Evolutionary conservation across 1,140 invertebrate species (phyloP).

Genomic region (Trissolcus basalis): DNA sequence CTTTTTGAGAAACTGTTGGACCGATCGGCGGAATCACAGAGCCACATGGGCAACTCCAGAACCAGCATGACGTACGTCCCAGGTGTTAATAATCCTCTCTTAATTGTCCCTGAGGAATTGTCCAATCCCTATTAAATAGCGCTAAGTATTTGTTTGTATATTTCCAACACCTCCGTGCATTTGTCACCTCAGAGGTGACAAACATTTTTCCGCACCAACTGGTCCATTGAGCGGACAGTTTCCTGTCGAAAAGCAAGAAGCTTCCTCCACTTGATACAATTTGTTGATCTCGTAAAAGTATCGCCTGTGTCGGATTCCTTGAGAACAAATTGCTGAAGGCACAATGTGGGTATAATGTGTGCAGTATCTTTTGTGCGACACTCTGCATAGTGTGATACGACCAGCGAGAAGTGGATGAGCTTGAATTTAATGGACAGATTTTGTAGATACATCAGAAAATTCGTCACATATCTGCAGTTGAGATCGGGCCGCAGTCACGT

Average conservation of each 20-base stretch:
- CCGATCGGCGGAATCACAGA: conserved; percentile 40
- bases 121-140: conserved; percentile 72
- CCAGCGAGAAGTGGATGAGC: conserved; percentile 55
- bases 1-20: conserved; percentile 40
- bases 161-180: conserved; percentile 63
- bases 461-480: conserved; percentile 64
- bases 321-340: no score
- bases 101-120: conserved; percentile 66
- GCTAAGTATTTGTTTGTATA: conserved; percentile 74
- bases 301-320: no score
- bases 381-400: conserved; percentile 38
- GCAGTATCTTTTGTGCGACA: no score
- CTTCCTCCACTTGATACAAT: no score
- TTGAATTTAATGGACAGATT: conserved; percentile 73
- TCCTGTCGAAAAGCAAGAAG: no score
- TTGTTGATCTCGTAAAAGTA: no score
- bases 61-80: conserved; percentile 69
- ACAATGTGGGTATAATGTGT: no score
- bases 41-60: conserved; percentile 59
- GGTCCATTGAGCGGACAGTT: not conserved
- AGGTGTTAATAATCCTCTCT: conserved; percentile 75
- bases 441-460: conserved; percentile 70
- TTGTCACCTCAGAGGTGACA: conserved; percentile 49
- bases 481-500: conserved; percentile 71
- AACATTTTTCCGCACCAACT: conserved; percentile 45